phyloP scores from a whole-genome alignment of 2,888 invertebrate genomes.

The Trileptium ribeirensis region DNA sequence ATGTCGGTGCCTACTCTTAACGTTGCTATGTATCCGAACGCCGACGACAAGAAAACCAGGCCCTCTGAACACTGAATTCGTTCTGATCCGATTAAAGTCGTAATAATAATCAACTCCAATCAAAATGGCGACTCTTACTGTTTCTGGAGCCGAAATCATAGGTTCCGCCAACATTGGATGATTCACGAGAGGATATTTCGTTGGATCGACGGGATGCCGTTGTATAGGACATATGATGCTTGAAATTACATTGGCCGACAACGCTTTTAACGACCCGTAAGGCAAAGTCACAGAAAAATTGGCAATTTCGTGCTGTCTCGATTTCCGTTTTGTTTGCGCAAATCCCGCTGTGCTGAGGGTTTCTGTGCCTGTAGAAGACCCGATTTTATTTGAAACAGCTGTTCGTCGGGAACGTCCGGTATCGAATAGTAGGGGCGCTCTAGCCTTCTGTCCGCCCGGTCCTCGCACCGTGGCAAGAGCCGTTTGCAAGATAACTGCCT shows the following conservation, averaged over 20 bases:
- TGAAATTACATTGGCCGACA: neutral
- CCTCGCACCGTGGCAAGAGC: neutral
- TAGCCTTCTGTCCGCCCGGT: neutral
- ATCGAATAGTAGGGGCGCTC: neutral
- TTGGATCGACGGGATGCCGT: neutral
- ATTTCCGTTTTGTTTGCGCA: neutral
- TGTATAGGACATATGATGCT: neutral
- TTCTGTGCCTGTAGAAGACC: neutral
- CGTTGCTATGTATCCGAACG: neutral
- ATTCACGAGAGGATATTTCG: neutral
- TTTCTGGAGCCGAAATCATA: neutral
- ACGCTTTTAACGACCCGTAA: neutral
- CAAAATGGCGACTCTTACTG: neutral
- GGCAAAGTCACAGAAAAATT: neutral
- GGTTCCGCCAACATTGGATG: conserved; percentile 4
- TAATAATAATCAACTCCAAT: conserved; percentile 10
- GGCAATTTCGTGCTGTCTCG: neutral
- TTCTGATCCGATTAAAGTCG: neutral
- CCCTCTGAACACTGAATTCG: neutral
- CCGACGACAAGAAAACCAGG: neutral
- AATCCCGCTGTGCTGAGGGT: neutral
- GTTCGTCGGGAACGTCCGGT: neutral
- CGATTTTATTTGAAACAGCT: neutral
- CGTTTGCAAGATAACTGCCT: neutral
- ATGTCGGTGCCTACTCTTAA: no score